These are phyloP conservation scores for Rhopalosiphum maidis DNA, from an alignment of 1,140 invertebrate genomes.

Conservation along the genomic window DNA sequence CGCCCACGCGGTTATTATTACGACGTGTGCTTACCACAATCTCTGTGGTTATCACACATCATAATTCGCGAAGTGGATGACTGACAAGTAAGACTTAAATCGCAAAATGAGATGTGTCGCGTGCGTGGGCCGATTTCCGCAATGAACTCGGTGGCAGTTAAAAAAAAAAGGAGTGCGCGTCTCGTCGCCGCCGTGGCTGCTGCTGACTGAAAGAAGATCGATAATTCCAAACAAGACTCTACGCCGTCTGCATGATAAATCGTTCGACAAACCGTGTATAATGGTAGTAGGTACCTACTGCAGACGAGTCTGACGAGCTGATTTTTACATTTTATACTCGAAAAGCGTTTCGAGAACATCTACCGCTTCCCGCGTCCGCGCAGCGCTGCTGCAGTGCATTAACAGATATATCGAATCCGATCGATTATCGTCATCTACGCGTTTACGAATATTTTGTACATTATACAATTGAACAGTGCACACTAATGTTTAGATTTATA, in stretches of 20 bases:
- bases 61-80: neutral
- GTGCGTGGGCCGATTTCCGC: neutral
- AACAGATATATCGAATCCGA: neutral
- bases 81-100: neutral
- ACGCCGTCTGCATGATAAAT: conserved; percentile 50
- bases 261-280: conserved; percentile 25
- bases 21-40: neutral
- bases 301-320: neutral
- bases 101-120: neutral
- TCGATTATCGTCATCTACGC: neutral
- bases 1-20: neutral
- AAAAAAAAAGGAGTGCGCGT: neutral
- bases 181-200: neutral
- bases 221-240: conserved; percentile 42
- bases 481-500: neutral
- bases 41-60: neutral
- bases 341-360: neutral
- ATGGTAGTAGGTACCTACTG: neutral
- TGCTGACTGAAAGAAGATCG: conserved; percentile 11
- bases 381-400: neutral
- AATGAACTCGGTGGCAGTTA: neutral
- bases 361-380: neutral
- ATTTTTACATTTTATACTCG: neutral
- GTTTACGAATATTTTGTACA: too few species aligned
- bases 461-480: neutral